Evolutionary conservation across 2,888 invertebrate species (phyloP).

Genomic region (Glyphotaelius pellucidus): DNA sequence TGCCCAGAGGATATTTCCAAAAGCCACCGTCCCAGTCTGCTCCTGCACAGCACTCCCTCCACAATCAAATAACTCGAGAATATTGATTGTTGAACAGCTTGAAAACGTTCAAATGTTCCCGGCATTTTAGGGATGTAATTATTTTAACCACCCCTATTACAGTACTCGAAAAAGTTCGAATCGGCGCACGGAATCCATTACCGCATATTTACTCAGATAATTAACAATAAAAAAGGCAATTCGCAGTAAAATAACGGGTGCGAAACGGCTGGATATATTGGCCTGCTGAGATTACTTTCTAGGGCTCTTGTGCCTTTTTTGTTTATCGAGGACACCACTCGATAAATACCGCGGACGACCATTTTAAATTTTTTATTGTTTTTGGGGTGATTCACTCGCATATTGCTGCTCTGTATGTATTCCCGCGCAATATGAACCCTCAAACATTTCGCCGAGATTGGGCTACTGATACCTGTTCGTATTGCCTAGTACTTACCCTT

Average conservation of each 20-base stretch:
- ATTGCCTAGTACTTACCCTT: not conserved
- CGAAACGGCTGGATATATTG: slow-evolving; percentile 30
- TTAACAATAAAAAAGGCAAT: slow-evolving; percentile 54
- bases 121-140: slow-evolving; percentile 14
- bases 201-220: slow-evolving; percentile 53
- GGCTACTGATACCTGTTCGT: not conserved
- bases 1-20: not conserved
- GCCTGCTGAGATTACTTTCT: slow-evolving; percentile 40
- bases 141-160: slow-evolving; percentile 28
- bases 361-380: not conserved
- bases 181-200: slow-evolving; percentile 49
- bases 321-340: slow-evolving; percentile 26
- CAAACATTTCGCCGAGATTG: not conserved
- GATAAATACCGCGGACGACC: slow-evolving; percentile 29
- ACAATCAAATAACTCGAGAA: slow-evolving; percentile 4
- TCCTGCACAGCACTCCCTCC: not conserved
- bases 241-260: slow-evolving; percentile 36
- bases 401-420: not conserved
- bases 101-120: not conserved
- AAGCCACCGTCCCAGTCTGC: not conserved
- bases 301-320: slow-evolving; percentile 2
- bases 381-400: not conserved
- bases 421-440: not conserved
- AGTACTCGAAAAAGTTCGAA: slow-evolving; percentile 32
- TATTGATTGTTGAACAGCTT: slow-evolving; percentile 18